Percentiles rank a stretch among this genome's conserved stretches.
Conservation (phyloP, 2,888 invertebrate species). For the Lithodes maja region DNA sequence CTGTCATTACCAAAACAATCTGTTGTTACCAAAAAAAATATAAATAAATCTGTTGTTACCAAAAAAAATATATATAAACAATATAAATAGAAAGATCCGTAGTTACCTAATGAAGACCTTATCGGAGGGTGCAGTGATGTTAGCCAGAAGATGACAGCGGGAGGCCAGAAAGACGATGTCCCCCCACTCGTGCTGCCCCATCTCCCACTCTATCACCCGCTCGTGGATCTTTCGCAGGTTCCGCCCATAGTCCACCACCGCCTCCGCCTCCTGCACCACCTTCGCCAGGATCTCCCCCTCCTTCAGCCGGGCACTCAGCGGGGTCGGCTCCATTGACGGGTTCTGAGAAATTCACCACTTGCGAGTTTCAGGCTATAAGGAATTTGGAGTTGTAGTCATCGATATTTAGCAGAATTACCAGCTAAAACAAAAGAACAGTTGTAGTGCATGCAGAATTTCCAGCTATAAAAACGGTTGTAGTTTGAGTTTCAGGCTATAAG, state of each 20-base stretch:
- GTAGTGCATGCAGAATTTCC: no score
- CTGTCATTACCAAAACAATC: no score
- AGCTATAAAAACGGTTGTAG: no score
- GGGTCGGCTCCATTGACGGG: neutral
- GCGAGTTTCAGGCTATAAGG: no score
- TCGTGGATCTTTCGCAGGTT: conserved; percentile 27
- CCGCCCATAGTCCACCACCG: conserved; percentile 1
- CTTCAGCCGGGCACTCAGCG: neutral
- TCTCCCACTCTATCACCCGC: conserved; percentile 44
- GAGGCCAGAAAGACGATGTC: conserved; percentile 37
- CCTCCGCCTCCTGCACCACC: conserved; percentile 50
- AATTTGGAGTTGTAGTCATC: no score
- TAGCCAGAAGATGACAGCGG: conserved; percentile 16
- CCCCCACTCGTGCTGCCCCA: conserved; percentile 35
- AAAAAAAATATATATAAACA: neutral
- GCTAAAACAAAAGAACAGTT: no score
- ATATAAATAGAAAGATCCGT: neutral
- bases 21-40: neutral
- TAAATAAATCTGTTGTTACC: no score
- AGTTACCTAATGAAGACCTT: conserved; percentile 43
- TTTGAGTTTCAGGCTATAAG: no score
- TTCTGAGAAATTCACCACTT: neutral
- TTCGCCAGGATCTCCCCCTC: conserved; percentile 22
- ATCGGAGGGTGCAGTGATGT: conserved; percentile 28
- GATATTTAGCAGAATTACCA: no score